Evolutionary conservation across 2,888 invertebrate species (phyloP).

Genomic region (Agriopis leucophaearia): DNA sequence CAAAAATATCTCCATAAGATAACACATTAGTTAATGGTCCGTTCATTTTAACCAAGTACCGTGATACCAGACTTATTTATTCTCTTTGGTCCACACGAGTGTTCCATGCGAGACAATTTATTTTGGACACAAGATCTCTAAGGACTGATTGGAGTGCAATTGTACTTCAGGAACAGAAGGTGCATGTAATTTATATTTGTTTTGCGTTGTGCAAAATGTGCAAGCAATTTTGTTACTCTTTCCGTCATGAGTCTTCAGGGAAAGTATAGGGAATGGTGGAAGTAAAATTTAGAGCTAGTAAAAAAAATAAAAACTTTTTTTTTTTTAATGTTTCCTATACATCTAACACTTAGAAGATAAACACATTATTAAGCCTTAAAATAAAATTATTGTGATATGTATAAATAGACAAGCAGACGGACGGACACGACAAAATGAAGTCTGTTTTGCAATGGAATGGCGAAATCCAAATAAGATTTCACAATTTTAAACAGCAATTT

Average conservation of each 20-base stretch:
- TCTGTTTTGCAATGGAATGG: too few relatives aligned
- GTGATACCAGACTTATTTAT: conserved; percentile 10
- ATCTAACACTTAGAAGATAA: too few relatives aligned
- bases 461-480: too few relatives aligned
- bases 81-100: conserved; percentile 9
- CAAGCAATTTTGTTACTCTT: conserved; percentile 34
- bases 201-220: conserved; percentile 32
- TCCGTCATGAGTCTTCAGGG: conserved; percentile 35
- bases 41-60: conserved; percentile 21
- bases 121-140: conserved; percentile 45
- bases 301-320: too few relatives aligned
- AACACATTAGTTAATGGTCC: conserved; percentile 31
- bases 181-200: conserved; percentile 21
- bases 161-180: conserved; percentile 24
- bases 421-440: too few relatives aligned
- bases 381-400: too few relatives aligned
- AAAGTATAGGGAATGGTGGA: conserved; percentile 1
- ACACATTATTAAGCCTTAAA: too few relatives aligned
- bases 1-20: conserved; percentile 21
- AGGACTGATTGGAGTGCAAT: conserved; percentile 45
- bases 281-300: neutral
- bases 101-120: conserved; percentile 33
- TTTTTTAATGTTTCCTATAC: too few relatives aligned
- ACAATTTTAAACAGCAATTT: too few relatives aligned
- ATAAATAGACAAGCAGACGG: too few relatives aligned